Evolutionary conservation across 2,797 vertebrate species (phyloP).

Genomic region (Microctenopoma stevenorrisi): DNA sequence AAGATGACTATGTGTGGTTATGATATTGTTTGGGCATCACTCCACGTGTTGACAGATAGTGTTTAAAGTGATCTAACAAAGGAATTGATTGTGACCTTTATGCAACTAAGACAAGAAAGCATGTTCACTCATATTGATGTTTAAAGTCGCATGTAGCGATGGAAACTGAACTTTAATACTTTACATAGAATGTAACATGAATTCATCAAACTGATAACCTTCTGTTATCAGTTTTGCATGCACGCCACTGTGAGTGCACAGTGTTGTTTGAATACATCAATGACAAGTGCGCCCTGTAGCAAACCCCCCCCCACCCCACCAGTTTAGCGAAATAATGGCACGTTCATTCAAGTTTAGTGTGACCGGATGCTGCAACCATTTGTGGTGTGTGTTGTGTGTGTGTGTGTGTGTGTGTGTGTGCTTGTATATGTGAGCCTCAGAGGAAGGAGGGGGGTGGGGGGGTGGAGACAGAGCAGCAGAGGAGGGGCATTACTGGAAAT

Average conservation of each 20-base stretch:
- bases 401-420: too few relatives aligned
- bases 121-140: neutral
- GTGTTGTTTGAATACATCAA: neutral
- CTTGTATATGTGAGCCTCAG: slow-evolving; percentile 6
- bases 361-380: slow-evolving; percentile 21
- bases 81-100: neutral
- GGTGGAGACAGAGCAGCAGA: slow-evolving; percentile 67
- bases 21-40: slow-evolving; percentile 4
- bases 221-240: neutral
- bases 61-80: neutral
- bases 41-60: neutral
- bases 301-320: neutral
- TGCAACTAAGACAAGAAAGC: neutral
- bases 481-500: slow-evolving; percentile 82
- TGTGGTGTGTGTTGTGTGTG: neutral
- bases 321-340: slow-evolving; percentile 4
- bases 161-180: neutral
- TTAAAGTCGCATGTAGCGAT: neutral
- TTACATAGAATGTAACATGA: too few relatives aligned
- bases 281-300: neutral
- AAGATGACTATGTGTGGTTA: slow-evolving; percentile 11
- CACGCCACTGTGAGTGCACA: neutral
- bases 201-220: neutral
- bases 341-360: slow-evolving; percentile 40
- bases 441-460: slow-evolving; percentile 21